phyloP scores from a whole-genome alignment of 2,797 vertebrate species.

The Sternarchorhynchus goeldii region DNA sequence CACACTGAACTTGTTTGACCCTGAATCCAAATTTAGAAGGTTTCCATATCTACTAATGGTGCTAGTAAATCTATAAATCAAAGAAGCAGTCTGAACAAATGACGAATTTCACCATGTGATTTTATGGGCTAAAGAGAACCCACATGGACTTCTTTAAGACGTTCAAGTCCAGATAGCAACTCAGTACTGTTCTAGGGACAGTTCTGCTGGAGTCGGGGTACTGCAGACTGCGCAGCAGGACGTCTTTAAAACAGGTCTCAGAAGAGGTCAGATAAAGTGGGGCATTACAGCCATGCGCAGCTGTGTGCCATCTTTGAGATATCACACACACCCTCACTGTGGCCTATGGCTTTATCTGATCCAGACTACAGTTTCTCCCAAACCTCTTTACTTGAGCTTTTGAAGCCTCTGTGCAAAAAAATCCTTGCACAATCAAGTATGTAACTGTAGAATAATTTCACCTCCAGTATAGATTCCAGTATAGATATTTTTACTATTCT shows the following conservation, averaged over 20 bases:
- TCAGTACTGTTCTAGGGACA: slow-evolving; percentile 13
- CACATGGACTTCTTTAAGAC: slow-evolving; percentile 30
- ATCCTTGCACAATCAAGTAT: background rate
- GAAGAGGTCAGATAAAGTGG: slow-evolving; percentile 34
- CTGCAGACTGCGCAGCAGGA: slow-evolving; percentile 3
- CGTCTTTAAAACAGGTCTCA: background rate
- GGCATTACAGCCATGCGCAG: slow-evolving; percentile 17
- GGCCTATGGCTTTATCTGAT: slow-evolving; percentile 67
- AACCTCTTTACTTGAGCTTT: slow-evolving; percentile 10
- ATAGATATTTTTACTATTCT: background rate
- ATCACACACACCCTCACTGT: background rate
- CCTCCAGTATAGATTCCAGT: background rate
- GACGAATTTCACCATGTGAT: slow-evolving; percentile 23
- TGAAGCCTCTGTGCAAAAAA: slow-evolving; percentile 15
- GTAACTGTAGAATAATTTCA: background rate
- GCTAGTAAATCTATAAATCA: slow-evolving; percentile 8
- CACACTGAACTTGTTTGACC: slow-evolving; percentile 22
- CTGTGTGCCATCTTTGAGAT: slow-evolving; percentile 23
- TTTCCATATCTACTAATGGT: slow-evolving; percentile 4
- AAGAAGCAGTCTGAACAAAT: slow-evolving; percentile 30
- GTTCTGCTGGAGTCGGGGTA: slow-evolving; percentile 18
- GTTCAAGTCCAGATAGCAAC: slow-evolving; percentile 22
- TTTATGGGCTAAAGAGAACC: slow-evolving; percentile 17
- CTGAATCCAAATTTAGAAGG: slow-evolving; percentile 26
- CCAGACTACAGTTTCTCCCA: slow-evolving; percentile 60